Conservation (phyloP, 2,113 vertebrate species). For the Corythoichthys intestinalis region DNA sequence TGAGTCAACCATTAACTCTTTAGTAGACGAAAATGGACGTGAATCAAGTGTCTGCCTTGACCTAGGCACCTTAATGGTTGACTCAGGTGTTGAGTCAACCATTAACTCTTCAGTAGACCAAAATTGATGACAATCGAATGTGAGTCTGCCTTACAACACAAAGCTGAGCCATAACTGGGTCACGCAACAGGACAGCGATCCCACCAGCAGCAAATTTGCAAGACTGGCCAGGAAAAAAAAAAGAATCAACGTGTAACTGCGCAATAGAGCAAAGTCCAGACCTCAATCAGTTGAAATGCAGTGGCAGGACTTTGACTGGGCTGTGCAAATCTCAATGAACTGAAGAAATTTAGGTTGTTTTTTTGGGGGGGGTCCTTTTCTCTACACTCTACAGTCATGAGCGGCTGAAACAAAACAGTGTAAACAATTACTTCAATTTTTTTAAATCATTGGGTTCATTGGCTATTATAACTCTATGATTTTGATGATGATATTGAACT, state of each 20-base stretch:
- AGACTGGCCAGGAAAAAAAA: not conserved
- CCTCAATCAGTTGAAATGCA: not conserved
- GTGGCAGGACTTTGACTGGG: not conserved
- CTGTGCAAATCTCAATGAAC: not conserved
- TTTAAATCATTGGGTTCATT: not conserved
- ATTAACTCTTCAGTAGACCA: not conserved
- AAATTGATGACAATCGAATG: not conserved
- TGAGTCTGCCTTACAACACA: not conserved
- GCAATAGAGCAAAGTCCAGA: constrained; percentile 1
- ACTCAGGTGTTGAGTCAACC: not conserved
- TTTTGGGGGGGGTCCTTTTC: too few relatives aligned
- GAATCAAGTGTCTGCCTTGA: not conserved
- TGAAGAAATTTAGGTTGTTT: not conserved
- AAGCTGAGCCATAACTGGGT: not conserved
- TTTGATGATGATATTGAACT: not conserved
- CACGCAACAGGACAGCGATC: not conserved
- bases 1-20: not conserved
- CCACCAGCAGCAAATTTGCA: not conserved
- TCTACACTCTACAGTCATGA: not conserved
- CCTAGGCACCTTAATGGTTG: too few relatives aligned
- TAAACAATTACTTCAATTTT: not conserved
- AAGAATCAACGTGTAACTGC: not conserved
- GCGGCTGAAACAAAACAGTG: not conserved
- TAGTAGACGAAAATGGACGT: not conserved
- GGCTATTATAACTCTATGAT: not conserved